Evolutionary conservation across 2,113 vertebrate species (phyloP).

Genomic region (Catagonus wagneri): DNA sequence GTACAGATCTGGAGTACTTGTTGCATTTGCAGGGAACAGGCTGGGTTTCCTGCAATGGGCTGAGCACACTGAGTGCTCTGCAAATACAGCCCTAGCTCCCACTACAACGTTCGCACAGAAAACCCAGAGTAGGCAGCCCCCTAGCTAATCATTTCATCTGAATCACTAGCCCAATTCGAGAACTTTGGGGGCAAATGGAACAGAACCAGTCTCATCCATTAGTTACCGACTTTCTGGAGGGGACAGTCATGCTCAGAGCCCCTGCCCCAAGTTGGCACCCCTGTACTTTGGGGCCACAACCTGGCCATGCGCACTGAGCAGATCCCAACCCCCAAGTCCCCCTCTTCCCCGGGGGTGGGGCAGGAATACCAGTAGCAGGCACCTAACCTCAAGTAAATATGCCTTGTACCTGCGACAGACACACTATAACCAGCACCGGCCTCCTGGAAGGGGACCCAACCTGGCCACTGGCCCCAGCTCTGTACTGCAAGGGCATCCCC

Average conservation of each 20-base stretch:
- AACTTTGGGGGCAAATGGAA: background rate
- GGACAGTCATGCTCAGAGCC: background rate
- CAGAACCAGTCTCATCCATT: background rate
- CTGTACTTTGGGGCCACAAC: background rate
- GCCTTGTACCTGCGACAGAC: background rate
- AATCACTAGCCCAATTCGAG: background rate
- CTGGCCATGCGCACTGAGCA: background rate
- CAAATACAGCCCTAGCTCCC: background rate
- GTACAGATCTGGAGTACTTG: background rate
- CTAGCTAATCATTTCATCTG: background rate
- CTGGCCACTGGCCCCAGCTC: accelerated
- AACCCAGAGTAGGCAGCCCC: too few species aligned
- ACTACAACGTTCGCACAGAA: background rate
- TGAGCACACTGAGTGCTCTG: background rate
- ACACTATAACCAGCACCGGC: too few species aligned
- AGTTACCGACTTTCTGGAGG: background rate
- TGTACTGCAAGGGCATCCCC: background rate
- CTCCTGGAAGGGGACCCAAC: background rate
- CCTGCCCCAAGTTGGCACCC: background rate
- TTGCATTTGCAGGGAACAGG: background rate
- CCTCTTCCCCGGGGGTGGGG: too few species aligned
- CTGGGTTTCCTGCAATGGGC: background rate
- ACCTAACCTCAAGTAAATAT: background rate
- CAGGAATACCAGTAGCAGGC: too few species aligned
- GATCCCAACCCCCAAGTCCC: background rate